phyloP scores from a whole-genome alignment of 2,113 vertebrate genomes.

The Mesitornis unicolor region DNA sequence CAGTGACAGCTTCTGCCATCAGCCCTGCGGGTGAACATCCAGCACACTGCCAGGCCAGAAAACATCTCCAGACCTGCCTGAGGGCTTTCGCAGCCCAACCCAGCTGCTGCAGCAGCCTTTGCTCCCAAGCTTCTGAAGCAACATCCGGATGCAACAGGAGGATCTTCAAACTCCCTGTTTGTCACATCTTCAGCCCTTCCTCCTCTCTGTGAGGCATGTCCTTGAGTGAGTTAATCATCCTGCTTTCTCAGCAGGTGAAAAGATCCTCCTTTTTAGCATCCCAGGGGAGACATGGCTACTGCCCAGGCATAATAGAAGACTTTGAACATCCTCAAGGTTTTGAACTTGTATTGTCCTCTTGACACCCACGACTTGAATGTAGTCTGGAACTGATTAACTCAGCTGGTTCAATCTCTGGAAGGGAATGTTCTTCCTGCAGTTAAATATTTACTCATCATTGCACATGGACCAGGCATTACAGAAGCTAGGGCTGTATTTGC shows the following conservation, averaged over 20 bases:
- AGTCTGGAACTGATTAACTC: conserved; percentile 62
- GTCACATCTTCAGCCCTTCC: background rate
- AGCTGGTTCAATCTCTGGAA: conserved; percentile 1
- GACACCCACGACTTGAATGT: background rate
- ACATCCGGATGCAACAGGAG: background rate
- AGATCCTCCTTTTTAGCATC: background rate
- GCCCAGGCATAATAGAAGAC: background rate
- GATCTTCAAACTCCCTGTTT: background rate
- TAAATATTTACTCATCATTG: conserved; percentile 64
- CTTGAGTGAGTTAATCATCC: background rate
- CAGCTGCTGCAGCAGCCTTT: background rate
- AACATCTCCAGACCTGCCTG: background rate
- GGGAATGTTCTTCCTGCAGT: conserved; percentile 54
- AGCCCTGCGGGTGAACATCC: background rate
- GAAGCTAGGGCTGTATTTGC: background rate
- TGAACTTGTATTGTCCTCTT: conserved; percentile 40
- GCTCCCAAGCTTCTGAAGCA: background rate
- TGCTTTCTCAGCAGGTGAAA: background rate
- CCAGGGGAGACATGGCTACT: background rate
- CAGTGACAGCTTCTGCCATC: background rate
- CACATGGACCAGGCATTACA: background rate
- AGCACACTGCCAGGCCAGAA: background rate
- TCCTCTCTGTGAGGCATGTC: background rate
- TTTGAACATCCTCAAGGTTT: conserved; percentile 41
- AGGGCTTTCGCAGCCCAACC: background rate